A percentile compares a stretch with the other conserved stretches of the same genome.
phyloP scores from a whole-genome alignment of 2,113 vertebrate genomes.

The Peromyscus polionotus region DNA sequence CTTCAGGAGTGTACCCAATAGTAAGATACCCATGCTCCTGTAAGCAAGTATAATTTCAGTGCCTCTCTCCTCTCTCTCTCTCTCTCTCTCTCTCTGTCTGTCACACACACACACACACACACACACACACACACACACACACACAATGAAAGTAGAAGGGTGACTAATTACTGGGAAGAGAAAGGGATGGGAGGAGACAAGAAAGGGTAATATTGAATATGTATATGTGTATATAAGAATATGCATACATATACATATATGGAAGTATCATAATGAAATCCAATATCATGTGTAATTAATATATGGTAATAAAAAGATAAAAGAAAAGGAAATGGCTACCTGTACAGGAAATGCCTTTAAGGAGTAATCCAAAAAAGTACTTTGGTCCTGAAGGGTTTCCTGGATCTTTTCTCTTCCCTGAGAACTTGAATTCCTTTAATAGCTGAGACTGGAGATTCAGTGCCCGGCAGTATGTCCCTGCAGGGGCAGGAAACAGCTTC shows the following conservation, averaged over 20 bases:
- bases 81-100: not conserved
- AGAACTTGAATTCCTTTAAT: not conserved
- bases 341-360: conserved; percentile 12
- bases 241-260: not conserved
- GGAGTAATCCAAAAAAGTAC: conserved; percentile 7
- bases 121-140: not conserved
- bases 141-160: not conserved
- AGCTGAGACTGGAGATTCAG: not conserved
- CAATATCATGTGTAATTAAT: not conserved
- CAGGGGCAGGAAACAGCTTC: not conserved
- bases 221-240: too few species aligned
- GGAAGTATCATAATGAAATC: not conserved
- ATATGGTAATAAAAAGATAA: conserved; percentile 1
- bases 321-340: not conserved
- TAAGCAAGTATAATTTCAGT: not conserved
- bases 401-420: not conserved
- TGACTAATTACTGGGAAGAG: not conserved
- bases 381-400: conserved; percentile 47
- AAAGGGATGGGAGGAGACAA: not conserved
- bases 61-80: not conserved
- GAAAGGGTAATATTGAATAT: not conserved
- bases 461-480: not conserved
- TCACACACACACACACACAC: not conserved
- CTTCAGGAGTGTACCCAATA: not conserved
- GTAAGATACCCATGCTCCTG: not conserved